Evolutionary conservation across 2,797 vertebrate species (phyloP).

Genomic region (Numenius phaeopus): DNA sequence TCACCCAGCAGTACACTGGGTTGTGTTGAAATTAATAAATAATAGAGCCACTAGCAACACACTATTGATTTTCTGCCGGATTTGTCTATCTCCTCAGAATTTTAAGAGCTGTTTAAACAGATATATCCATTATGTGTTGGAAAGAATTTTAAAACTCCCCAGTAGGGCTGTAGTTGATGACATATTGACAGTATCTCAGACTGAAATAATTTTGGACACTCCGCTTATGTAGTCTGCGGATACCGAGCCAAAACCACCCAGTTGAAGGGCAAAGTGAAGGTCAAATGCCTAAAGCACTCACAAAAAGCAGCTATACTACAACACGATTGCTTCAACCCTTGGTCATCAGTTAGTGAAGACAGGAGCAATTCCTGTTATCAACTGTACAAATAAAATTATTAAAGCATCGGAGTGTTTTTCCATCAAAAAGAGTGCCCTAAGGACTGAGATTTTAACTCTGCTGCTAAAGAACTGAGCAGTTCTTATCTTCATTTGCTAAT

Average conservation of each 20-base stretch:
- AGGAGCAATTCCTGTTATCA: constrained; percentile 53
- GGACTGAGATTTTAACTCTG: constrained; percentile 55
- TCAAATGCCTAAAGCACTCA: constrained; percentile 12
- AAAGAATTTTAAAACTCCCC: constrained; percentile 60
- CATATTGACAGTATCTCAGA: constrained; percentile 61
- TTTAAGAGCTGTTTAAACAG: constrained; percentile 69
- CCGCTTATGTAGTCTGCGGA: neutral
- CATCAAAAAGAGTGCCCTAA: neutral
- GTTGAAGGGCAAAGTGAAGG: constrained; percentile 47
- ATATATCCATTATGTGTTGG: constrained; percentile 61
- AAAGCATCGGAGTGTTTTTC: constrained; percentile 23
- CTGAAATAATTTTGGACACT: constrained; percentile 55
- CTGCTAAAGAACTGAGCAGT: constrained; percentile 12
- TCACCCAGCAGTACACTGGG: neutral
- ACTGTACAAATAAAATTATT: constrained; percentile 66
- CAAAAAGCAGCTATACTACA: neutral
- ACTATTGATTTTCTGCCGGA: constrained; percentile 61
- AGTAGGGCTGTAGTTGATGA: constrained; percentile 43
- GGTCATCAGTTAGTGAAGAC: constrained; percentile 31
- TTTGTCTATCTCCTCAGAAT: constrained; percentile 63
- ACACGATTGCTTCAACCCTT: neutral
- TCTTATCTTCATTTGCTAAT: constrained; percentile 63
- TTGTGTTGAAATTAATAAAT: constrained; percentile 63
- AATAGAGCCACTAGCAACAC: constrained; percentile 54
- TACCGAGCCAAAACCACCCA: neutral